Base-by-base conservation (phyloP, 2,113 vertebrate genomes). In the Halichoeres trimaculatus region DNA sequence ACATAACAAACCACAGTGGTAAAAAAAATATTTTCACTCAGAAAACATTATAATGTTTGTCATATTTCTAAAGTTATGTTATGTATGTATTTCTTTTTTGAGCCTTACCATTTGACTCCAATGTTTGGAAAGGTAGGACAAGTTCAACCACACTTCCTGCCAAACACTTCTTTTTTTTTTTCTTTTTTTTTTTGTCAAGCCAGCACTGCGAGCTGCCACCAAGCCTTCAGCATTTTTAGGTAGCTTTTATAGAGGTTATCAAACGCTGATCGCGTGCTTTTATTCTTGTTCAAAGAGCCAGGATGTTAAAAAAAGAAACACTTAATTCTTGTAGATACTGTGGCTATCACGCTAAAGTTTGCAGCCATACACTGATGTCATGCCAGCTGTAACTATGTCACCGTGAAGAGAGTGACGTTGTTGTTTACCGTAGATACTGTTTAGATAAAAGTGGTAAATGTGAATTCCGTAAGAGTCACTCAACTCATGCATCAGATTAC, bases 281-380 rank as follows among this genome's bases (percentile, higher is more conserved):
- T 6, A 16, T 24, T 17, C 43, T 36, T 13, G 12, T 26, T 70
- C 4, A 56, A 23, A 4, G 14, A 57, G 35, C n/a, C n/a, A 63
- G 17, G 23, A 8, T 48, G 56, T 23, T 43, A 26, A 52, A 23
- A 41, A n/a, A 35, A 9, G 6, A 19, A 35, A 20, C 10, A 34
- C 22, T 38, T 68, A n/a, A 23, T 20, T 19, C 19, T 24, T 35
- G 47, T 23, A 34, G 20, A 74, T 23, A 17, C 8, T 43, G 19
- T 24, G 23, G 10, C 43, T 16, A 48, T 13, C 51, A 54, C 47
- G 45, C 34, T 61, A n/a, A 3, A 51, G 19, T 61, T 36, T 48
- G 58, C 71, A 69, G 71, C 19, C 17, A 7, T 34, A 45, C 54
- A 59, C 41, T 34, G 35, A 62, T 65, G 68, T 54, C 19, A 51